Conservation (phyloP, 2,113 vertebrate genomes). For the Grallaria varia region DNA sequence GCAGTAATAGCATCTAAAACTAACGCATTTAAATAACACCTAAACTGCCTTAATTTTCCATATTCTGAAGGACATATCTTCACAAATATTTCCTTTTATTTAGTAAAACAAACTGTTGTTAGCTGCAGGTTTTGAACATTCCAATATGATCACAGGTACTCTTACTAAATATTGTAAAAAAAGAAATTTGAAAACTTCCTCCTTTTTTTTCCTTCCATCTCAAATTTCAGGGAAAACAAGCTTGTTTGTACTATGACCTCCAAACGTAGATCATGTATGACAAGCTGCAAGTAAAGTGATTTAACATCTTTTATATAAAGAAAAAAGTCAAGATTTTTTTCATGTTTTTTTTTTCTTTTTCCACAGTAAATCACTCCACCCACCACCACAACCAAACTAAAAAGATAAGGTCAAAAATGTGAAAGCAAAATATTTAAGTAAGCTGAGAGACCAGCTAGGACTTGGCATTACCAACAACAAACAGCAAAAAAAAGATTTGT, state of each 20-base stretch:
- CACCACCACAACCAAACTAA: too few relatives aligned
- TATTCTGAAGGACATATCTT: neutral
- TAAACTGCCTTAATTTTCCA: neutral
- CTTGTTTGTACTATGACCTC: neutral
- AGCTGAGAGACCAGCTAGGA: neutral
- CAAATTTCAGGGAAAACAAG: neutral
- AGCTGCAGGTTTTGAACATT: neutral
- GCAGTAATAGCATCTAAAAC: neutral
- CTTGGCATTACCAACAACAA: neutral
- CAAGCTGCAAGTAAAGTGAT: neutral
- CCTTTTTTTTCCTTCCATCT: neutral
- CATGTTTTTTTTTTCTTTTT: neutral
- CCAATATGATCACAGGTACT: neutral
- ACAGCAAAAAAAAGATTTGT: neutral
- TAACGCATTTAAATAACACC: neutral
- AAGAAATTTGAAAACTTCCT: neutral
- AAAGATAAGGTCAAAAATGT: neutral
- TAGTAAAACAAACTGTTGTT: neutral
- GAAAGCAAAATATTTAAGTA: neutral
- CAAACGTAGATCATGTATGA: neutral
- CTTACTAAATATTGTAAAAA: neutral
- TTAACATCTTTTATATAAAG: neutral
- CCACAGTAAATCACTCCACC: neutral
- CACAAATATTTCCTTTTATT: neutral
- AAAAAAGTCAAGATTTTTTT: neutral